Base-by-base conservation (phyloP, 2,113 vertebrate species). In the Rhinoptilus africanus region DNA sequence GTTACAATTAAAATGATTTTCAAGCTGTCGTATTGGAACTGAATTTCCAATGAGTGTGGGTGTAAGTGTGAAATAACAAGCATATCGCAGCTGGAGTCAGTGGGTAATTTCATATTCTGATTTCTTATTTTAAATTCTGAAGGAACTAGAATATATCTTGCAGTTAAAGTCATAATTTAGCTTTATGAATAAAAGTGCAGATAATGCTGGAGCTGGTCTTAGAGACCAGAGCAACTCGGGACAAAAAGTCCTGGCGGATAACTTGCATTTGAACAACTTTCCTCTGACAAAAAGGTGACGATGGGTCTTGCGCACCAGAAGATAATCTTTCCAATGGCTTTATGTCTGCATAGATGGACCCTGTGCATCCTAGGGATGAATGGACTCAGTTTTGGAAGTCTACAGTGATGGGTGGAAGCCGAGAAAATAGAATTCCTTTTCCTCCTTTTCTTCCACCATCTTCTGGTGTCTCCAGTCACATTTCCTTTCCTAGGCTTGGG, bases 41-140 rank as follows among this genome's bases (percentile, higher is more conserved):
- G 85, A 69, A 19, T 88, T 96, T 92, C 56, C 85, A 93, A 35
- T 27, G 32, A 88, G 53, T 3, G 20, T 54, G 81, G 86, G 79
- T 73, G 57, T 59, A 92, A 93, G 96, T 88, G 93, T 95, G 78
- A 97, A 94, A 74, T 60, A 82, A 80, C 74, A 84, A 92, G 95
- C 81, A 13, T 54, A 62, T 64, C 16, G 32, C 93, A 95, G 54
- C 88, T 94, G 74, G 57, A 93, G 81, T 48, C 54, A 37, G 66
- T 12, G 51, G 22, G 37, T 89, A 37, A 85, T 95, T 87, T 88
- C 14, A 12, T 43, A 74, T 54, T 82, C 89, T 56, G 23, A 48
- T 68, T 78, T 50, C 2, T 39, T 69, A 32, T 56, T 92, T 84
- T 68, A 76, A 79, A 85, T 91, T 76, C 35, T 64, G 74, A 85